A percentile compares a stretch with the other conserved stretches of the same genome.
These are phyloP conservation scores for Abrostola triplasia DNA, from an alignment of 2,888 invertebrate genomes.

Conservation along the genomic window DNA sequence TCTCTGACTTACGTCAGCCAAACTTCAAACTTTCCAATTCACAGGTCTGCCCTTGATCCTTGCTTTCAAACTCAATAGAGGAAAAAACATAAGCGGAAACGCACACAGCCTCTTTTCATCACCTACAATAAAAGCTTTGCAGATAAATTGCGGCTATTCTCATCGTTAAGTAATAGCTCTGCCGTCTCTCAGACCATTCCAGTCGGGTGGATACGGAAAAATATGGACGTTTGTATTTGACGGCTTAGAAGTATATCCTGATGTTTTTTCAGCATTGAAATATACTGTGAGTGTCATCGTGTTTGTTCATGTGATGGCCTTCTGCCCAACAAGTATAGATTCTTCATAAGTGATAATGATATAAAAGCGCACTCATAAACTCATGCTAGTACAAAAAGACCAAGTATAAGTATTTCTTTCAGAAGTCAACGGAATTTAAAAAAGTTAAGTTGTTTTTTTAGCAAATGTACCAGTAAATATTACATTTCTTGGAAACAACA, in stretches of 20 bases:
- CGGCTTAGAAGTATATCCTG: constrained; percentile 14
- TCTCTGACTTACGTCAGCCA: constrained; percentile 12
- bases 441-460: background rate
- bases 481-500: too few species aligned
- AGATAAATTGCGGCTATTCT: constrained; percentile 51
- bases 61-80: constrained; percentile 10
- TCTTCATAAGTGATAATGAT: too few species aligned
- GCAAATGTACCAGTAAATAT: too few species aligned
- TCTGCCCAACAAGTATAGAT: too few species aligned
- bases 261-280: background rate
- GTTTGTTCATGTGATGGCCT: background rate
- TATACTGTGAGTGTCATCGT: background rate
- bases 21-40: constrained; percentile 25
- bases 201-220: constrained; percentile 25
- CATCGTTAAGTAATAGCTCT: constrained; percentile 53
- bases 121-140: constrained; percentile 51
- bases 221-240: constrained; percentile 40
- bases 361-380: too few species aligned
- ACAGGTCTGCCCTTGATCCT: constrained; percentile 25
- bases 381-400: too few species aligned
- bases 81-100: constrained; percentile 45
- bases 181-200: constrained; percentile 27
- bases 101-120: constrained; percentile 46
- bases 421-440: background rate
- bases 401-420: too few species aligned